Evolutionary conservation across 1,140 invertebrate species (phyloP).

Genomic region (Calephelis virginiensis): DNA sequence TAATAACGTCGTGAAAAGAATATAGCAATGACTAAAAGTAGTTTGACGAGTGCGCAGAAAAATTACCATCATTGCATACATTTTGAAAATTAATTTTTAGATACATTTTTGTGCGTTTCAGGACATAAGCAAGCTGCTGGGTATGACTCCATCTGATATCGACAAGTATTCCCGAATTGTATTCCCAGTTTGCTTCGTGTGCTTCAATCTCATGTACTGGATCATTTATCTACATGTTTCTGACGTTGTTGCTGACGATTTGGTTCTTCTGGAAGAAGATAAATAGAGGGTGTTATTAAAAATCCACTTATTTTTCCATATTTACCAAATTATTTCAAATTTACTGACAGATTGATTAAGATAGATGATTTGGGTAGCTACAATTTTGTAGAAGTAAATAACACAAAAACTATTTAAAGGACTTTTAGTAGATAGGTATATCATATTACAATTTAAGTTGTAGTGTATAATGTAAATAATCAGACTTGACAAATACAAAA

Average conservation of each 20-base stretch:
- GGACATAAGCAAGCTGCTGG: constrained; percentile 92
- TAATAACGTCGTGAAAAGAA: too few species aligned
- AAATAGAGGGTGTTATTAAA: constrained; percentile 80
- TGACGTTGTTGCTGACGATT: constrained; percentile 94
- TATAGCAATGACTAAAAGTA: too few species aligned
- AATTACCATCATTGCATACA: too few species aligned
- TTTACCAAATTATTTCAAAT: constrained; percentile 64
- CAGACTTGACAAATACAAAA: constrained; percentile 36
- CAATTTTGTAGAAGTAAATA: background rate
- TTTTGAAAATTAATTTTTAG: constrained; percentile 76
- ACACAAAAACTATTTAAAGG: constrained; percentile 1
- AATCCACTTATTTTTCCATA: constrained; percentile 64
- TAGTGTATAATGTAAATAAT: constrained; percentile 24
- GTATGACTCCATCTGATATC: constrained; percentile 95
- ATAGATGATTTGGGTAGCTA: background rate
- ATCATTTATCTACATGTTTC: constrained; percentile 97
- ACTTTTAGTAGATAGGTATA: constrained; percentile 12
- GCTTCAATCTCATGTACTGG: constrained; percentile 99
- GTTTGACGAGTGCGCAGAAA: too few species aligned
- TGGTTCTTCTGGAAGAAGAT: constrained; percentile 91
- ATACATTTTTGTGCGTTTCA: constrained; percentile 80
- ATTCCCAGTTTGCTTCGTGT: constrained; percentile 97
- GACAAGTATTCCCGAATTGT: constrained; percentile 97
- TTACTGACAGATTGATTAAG: background rate
- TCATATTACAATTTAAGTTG: constrained; percentile 6